Percentiles rank a stretch among this genome's conserved stretches.
Evolutionary conservation across 2,113 vertebrate genomes (phyloP).

Genomic region (Willisornis vidua): DNA sequence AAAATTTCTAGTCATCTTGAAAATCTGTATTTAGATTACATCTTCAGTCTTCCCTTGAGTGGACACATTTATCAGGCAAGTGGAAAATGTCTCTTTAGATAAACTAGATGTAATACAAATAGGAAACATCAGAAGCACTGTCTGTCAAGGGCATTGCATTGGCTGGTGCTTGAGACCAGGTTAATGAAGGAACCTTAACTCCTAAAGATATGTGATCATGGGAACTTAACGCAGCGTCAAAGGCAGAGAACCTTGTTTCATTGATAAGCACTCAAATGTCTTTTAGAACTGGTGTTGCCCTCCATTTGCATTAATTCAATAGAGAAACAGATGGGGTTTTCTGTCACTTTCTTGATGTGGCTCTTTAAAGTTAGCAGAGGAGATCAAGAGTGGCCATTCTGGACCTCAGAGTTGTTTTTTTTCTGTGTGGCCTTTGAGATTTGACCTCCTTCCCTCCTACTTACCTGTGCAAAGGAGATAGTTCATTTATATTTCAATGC

Average conservation of each 20-base stretch:
- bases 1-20: background rate
- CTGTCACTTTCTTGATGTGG: background rate
- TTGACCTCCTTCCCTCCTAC: background rate
- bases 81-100: background rate
- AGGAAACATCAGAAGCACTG: background rate
- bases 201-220: background rate
- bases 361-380: background rate
- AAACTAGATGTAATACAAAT: background rate
- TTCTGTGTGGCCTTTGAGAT: background rate
- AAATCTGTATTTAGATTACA: background rate
- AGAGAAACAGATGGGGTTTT: fast-evolving
- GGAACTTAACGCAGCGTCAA: background rate
- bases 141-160: background rate
- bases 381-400: background rate
- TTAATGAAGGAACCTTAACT: background rate
- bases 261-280: background rate
- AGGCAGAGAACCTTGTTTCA: background rate
- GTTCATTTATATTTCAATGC: background rate
- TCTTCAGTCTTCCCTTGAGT: background rate
- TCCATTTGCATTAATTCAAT: background rate
- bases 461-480: background rate
- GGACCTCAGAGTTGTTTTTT: background rate
- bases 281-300: background rate
- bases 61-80: background rate
- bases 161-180: background rate